Evolutionary conservation across 2,888 invertebrate genomes (phyloP).

Genomic region (Athripsodes cinereus): DNA sequence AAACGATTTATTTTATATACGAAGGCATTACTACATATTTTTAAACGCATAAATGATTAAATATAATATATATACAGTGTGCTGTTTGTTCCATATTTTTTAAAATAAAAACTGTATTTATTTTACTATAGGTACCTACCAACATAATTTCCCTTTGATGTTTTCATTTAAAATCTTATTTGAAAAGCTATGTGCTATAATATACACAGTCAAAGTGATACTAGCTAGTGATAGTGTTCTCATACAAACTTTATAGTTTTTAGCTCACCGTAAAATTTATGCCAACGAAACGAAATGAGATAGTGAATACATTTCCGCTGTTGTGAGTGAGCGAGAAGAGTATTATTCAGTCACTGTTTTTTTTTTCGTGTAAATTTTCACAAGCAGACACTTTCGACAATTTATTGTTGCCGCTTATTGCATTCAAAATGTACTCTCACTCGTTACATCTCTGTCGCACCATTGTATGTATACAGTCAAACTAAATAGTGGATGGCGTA

Average conservation of each 20-base stretch:
- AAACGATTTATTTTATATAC: no score
- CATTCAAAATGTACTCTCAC: conserved; percentile 19
- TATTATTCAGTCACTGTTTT: no score
- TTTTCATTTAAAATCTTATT: neutral
- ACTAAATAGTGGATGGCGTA: neutral
- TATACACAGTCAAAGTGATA: no score
- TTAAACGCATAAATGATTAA: no score
- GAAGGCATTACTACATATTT: no score
- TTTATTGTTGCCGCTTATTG: conserved; percentile 19
- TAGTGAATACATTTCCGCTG: neutral
- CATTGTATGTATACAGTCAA: neutral
- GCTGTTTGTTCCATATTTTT: no score
- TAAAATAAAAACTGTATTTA: no score
- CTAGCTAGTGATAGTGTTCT: no score
- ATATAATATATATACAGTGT: no score
- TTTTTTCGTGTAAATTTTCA: conserved; percentile 8
- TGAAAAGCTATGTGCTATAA: no score
- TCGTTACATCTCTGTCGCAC: neutral
- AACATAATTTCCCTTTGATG: no score
- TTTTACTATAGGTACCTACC: no score
- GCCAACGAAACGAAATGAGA: neutral
- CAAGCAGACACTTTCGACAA: conserved; percentile 13
- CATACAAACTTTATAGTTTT: neutral
- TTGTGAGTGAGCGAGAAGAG: neutral
- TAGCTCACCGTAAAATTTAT: neutral